Evolutionary conservation across 2,113 vertebrate species (phyloP).

Genomic region (Dryoscopus gambensis): DNA sequence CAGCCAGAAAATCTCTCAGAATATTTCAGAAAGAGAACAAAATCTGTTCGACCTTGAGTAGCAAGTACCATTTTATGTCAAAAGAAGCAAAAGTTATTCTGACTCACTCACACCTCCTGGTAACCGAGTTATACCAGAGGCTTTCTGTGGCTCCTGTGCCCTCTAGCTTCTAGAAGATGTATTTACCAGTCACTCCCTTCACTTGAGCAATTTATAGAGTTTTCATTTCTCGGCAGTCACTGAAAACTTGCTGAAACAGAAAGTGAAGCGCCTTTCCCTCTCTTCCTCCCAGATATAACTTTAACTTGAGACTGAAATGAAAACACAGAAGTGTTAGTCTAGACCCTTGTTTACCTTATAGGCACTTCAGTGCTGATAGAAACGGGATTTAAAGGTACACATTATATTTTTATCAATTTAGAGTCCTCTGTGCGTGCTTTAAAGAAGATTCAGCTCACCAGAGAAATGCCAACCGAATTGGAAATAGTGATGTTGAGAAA

Average conservation of each 20-base stretch:
- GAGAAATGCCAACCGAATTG: not conserved
- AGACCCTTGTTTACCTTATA: not conserved
- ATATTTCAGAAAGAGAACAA: not conserved
- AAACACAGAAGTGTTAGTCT: not conserved
- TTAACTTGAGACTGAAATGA: not conserved
- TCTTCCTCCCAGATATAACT: not conserved
- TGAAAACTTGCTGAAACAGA: not conserved
- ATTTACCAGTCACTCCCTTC: not conserved
- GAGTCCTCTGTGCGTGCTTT: not conserved
- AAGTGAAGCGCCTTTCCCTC: not conserved
- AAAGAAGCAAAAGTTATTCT: not conserved
- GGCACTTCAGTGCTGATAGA: not conserved
- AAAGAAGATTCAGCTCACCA: not conserved
- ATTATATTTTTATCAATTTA: not conserved
- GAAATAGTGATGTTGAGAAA: not conserved
- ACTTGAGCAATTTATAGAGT: not conserved
- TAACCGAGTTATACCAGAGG: not conserved
- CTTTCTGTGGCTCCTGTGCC: slow-evolving; percentile 50
- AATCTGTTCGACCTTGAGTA: not conserved
- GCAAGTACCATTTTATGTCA: not conserved
- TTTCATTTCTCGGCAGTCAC: not conserved
- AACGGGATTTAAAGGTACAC: not conserved
- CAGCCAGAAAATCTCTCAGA: not conserved
- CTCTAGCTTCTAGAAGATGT: slow-evolving; percentile 59
- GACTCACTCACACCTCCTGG: not conserved